phyloP scores from a whole-genome alignment of 2,113 vertebrate genomes.

The Leptobrachium leishanense region DNA sequence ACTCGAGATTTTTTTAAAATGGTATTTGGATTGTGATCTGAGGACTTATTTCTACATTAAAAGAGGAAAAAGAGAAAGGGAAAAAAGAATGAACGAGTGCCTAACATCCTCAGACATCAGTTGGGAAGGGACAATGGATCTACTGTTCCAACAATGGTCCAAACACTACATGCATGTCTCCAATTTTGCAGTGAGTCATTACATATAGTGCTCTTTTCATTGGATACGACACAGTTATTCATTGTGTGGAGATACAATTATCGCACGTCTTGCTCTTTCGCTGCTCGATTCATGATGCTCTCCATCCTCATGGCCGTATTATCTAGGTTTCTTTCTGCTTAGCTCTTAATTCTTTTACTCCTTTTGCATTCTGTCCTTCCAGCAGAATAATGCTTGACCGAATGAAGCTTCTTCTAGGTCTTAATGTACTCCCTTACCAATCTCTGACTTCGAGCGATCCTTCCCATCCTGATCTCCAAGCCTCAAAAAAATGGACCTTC shows the following conservation, averaged over 20 bases:
- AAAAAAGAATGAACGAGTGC: background rate
- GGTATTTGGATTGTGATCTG: background rate
- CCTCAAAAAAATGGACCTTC: no score
- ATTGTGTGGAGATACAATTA: background rate
- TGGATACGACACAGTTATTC: background rate
- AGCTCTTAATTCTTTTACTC: no score
- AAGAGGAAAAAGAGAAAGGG: background rate
- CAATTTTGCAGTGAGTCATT: background rate
- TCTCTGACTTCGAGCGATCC: no score
- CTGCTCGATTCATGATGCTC: background rate
- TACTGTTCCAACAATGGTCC: conserved; percentile 39
- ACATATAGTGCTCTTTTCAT: conserved; percentile 8
- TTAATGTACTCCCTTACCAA: no score
- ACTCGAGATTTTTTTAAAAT: background rate
- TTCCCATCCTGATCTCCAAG: no score
- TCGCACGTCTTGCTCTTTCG: background rate
- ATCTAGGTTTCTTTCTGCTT: no score
- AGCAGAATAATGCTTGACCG: no score
- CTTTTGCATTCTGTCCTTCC: no score
- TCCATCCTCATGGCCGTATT: background rate
- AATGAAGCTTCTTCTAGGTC: no score
- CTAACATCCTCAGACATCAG: background rate
- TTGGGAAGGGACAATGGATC: background rate
- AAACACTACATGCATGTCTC: background rate
- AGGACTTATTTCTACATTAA: background rate